Evolutionary conservation across 2,797 vertebrate genomes (phyloP), one percentile per base, ranked within the genome.

Genomic region (Cirrhinus molitorella): DNA sequence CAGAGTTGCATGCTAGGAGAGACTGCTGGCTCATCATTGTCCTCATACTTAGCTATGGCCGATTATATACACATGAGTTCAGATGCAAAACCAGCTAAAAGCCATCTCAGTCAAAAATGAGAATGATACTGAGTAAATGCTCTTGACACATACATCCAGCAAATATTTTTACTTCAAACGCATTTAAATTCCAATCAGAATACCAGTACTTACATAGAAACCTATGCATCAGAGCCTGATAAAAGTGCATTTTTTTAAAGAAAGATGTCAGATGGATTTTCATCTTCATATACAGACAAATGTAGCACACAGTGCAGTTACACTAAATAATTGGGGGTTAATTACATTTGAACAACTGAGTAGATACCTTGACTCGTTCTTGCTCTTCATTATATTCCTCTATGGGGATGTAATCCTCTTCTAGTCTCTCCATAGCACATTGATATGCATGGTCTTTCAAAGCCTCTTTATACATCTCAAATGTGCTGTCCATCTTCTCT

Each of bases 391-490:
- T 91, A 85, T 96, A 96, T 85, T 97, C 95, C 1, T 97, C 96
- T 3, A 97, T 31, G 16, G 96, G 95, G 31, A 97, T 94, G 11
- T 97, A 97, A 68, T 96, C 90, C 0, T 97, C 96, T 79, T 97
- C 96, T 66, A 97, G 92, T 7, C 94, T 93, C 85, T 94, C 96
- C 94, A 97, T 90, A 3, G 97, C 97, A 63, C 95, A 93, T 89
- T 96, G 88, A 85, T 97, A 97, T 0, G 97, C 96, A 0, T 98
- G 96, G 77, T 96, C 96, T 89, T 96, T 97, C 84, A 98, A 94
- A 0, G 95, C 97, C 0, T 97, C 96, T 88, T 96, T 97, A 89
- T 97, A 98, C 94, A 98, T 95, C 82, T 97, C 96, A 90, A 98
- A 96, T 0, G 96, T 97, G 89, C 94, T 96, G 89, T 97, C 97